These are phyloP conservation scores for Drosophila lacertosa DNA, from an alignment of 1,140 invertebrate species.

Conservation along the genomic window DNA sequence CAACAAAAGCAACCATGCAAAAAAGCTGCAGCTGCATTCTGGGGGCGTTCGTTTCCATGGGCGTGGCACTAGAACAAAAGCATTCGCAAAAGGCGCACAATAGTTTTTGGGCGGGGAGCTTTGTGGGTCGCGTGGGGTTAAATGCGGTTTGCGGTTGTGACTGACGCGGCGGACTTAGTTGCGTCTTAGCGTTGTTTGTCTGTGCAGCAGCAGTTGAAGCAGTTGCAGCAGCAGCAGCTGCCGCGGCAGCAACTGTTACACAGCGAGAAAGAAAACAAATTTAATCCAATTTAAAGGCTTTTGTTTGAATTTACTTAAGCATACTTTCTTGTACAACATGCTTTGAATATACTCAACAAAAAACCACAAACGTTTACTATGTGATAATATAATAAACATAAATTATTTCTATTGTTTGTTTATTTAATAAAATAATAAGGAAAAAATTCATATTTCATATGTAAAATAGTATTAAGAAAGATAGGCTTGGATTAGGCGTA, in stretches of 20 bases:
- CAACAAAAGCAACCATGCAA: slow-evolving; percentile 66
- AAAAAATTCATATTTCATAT: too few species aligned
- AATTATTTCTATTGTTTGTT: too few species aligned
- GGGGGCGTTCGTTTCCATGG: slow-evolving; percentile 23
- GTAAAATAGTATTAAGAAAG: too few species aligned
- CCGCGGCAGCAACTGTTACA: slow-evolving; percentile 16
- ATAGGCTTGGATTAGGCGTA: too few species aligned
- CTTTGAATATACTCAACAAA: too few species aligned
- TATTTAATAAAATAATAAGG: too few species aligned
- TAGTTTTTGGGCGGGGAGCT: slow-evolving; percentile 48
- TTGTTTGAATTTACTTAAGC: too few species aligned
- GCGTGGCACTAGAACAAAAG: slow-evolving; percentile 67
- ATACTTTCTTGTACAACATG: not conserved
- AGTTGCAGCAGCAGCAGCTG: slow-evolving; percentile 30
- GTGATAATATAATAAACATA: too few species aligned
- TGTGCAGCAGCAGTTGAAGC: slow-evolving; percentile 36
- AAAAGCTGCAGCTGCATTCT: slow-evolving; percentile 54
- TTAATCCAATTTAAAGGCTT: not conserved
- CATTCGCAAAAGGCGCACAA: slow-evolving; percentile 60
- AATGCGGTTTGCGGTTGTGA: slow-evolving; percentile 67
- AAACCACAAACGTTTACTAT: too few species aligned
- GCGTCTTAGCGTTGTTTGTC: slow-evolving; percentile 57
- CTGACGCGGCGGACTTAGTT: slow-evolving; percentile 63
- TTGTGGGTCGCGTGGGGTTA: slow-evolving; percentile 32
- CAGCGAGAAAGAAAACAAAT: not conserved